phyloP scores from a whole-genome alignment of 2,888 invertebrate genomes.

The Drosophila trichaetosa region DNA sequence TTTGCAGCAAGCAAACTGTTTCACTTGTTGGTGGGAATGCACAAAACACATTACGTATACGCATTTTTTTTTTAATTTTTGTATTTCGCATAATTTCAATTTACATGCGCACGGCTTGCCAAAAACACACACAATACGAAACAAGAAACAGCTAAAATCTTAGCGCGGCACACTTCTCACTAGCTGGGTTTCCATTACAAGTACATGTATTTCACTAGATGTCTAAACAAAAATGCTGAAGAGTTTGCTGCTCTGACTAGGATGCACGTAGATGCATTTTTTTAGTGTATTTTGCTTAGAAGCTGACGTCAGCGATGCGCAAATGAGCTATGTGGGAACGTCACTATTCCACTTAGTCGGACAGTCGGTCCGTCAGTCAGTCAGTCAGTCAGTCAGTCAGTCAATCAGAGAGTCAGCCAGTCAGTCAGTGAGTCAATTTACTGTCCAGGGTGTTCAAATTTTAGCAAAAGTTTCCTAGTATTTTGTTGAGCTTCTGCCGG shows the following conservation, averaged over 20 bases:
- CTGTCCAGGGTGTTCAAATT: constrained; percentile 29
- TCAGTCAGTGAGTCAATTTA: constrained; percentile 28
- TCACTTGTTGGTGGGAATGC: constrained; percentile 63
- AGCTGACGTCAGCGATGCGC: constrained; percentile 61
- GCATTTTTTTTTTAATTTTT: constrained; percentile 36
- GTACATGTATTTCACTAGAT: constrained; percentile 43
- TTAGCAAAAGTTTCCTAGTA: constrained; percentile 41
- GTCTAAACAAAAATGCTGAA: constrained; percentile 57
- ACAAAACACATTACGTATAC: constrained; percentile 60
- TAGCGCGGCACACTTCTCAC: constrained; percentile 29
- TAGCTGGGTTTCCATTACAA: constrained; percentile 41
- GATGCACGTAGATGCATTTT: constrained; percentile 42
- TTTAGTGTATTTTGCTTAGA: constrained; percentile 15
- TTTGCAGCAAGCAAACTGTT: constrained; percentile 22
- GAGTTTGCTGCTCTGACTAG: constrained; percentile 34
- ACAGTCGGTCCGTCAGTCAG: constrained; percentile 9
- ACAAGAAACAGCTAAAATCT: constrained; percentile 7
- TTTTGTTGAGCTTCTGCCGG: constrained; percentile 29
- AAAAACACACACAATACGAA: constrained; percentile 26
- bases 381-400: neutral
- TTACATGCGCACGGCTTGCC: constrained; percentile 49
- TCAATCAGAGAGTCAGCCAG: neutral
- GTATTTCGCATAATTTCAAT: constrained; percentile 54
- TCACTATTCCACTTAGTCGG: constrained; percentile 3
- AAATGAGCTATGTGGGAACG: constrained; percentile 46